These are phyloP conservation scores for Elmis aenea DNA, from an alignment of 2,888 invertebrate species.

Conservation along the genomic window DNA sequence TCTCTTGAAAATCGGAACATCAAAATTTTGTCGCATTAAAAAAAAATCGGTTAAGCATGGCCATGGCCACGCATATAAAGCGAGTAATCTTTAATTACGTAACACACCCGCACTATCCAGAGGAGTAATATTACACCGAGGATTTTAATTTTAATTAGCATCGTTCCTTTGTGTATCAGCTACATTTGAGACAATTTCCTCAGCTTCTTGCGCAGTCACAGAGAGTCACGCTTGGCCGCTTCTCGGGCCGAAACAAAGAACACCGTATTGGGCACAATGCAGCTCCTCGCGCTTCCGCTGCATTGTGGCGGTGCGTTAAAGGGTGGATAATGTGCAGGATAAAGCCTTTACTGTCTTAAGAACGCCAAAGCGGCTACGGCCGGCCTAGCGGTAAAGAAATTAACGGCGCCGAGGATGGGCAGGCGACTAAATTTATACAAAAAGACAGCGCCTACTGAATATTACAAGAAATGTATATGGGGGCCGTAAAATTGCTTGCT, in stretches of 20 bases:
- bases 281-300: constrained; percentile 46
- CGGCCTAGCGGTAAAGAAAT: constrained; percentile 30
- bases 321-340: constrained; percentile 46
- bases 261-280: constrained; percentile 45
- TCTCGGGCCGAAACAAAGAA: constrained; percentile 41
- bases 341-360: constrained; percentile 33
- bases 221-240: constrained; percentile 42
- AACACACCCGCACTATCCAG: too few relatives aligned
- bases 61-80: too few relatives aligned
- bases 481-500: not conserved
- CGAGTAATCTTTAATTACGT: too few relatives aligned
- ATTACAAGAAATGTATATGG: not conserved
- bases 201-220: constrained; percentile 36
- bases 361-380: constrained; percentile 20
- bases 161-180: constrained; percentile 41
- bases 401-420: constrained; percentile 28
- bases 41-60: too few relatives aligned
- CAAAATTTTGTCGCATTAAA: too few relatives aligned
- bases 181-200: constrained; percentile 46
- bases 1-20: too few relatives aligned
- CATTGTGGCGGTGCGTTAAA: constrained; percentile 48
- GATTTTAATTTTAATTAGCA: constrained; percentile 46
- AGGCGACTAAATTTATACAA: too few relatives aligned
- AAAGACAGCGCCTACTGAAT: too few relatives aligned
- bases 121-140: too few relatives aligned